Evolutionary conservation across 2,888 invertebrate genomes (phyloP), one percentile per base, ranked within the genome.

Genomic region (Platerodrilus igneus): DNA sequence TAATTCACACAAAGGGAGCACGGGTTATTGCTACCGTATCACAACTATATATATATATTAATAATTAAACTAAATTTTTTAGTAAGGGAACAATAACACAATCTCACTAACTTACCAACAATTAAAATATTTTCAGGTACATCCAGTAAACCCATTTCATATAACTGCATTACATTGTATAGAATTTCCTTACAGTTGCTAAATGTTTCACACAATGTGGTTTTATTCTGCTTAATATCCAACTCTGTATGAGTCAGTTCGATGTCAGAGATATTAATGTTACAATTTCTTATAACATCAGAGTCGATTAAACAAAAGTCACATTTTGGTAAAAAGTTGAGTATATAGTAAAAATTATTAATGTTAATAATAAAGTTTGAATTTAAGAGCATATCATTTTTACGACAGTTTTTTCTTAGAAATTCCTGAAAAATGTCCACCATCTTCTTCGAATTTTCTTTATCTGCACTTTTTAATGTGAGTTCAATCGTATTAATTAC

Each of bases 331-430:
- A 67, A 67, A 45, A 64, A 64, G 39, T 59, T 62, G 6, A 62
- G 32, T 32, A 48, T 55, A 46, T 57, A 60, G 35, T 38, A 41
- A 28, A 59, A 45, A 34, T 57, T 46, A 23, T 63, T 60, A 2
- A 76, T 71, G 36, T 72, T 67, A 38, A 78, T 69, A 0, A 69
- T 62, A 46, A 75, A 63, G 7, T 69, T 66, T 32, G 75, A 68
- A 59, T 79, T 81, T 15, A 82, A 67, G 2, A 79, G 53, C 28
- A 78, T 66, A 57, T 69, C 69, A 47, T 72, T 68, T 2, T 71
- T 67, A 1, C 67, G 69, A 39, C 73, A 73, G 47, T 61, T 70
- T 9, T 71, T 66, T 11, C 73, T 69, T 1, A 78, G 68, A 56
- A 70, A 75, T 37, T 62, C 64, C 54, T 76, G 76, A 50, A 78